phyloP scores from a whole-genome alignment of 2,888 invertebrate species.

The Tridacna gigas region DNA sequence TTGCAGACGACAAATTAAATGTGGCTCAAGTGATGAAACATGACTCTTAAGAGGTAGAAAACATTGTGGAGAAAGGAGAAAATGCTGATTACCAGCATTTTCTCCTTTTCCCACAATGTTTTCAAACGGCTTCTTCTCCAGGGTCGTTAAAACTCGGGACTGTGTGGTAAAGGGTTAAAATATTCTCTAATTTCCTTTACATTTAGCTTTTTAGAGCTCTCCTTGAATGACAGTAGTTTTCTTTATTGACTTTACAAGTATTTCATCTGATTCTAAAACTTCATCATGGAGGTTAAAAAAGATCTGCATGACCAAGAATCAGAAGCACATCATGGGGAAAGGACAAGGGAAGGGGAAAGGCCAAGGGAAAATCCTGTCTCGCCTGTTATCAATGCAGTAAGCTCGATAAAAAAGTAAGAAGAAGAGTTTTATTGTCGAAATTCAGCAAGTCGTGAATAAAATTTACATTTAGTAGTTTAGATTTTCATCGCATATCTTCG shows the following conservation, averaged over 20 bases:
- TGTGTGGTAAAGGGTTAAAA: background rate
- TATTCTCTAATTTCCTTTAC: too few species aligned
- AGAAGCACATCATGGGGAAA: background rate
- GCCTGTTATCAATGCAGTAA: constrained; percentile 1
- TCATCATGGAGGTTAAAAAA: too few species aligned
- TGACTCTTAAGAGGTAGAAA: too few species aligned
- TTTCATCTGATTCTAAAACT: too few species aligned
- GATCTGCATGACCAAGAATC: too few species aligned
- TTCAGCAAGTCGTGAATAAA: constrained; percentile 11
- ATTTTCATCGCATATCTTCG: background rate
- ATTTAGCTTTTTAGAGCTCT: too few species aligned
- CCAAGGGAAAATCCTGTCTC: background rate
- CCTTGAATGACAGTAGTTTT: too few species aligned
- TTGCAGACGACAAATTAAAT: too few species aligned
- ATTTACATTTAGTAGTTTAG: constrained; percentile 7
- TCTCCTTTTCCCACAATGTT: background rate
- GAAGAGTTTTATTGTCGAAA: constrained; percentile 8
- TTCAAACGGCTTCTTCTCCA: background rate
- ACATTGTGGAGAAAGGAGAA: too few species aligned
- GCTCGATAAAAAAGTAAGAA: constrained; percentile 4
- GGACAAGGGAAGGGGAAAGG: background rate
- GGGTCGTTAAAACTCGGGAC: background rate
- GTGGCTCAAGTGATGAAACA: too few species aligned
- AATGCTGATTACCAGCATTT: too few species aligned
- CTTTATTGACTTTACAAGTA: too few species aligned